Conservation (phyloP, 1,140 invertebrate genomes). For the Leptinotarsa texana region DNA sequence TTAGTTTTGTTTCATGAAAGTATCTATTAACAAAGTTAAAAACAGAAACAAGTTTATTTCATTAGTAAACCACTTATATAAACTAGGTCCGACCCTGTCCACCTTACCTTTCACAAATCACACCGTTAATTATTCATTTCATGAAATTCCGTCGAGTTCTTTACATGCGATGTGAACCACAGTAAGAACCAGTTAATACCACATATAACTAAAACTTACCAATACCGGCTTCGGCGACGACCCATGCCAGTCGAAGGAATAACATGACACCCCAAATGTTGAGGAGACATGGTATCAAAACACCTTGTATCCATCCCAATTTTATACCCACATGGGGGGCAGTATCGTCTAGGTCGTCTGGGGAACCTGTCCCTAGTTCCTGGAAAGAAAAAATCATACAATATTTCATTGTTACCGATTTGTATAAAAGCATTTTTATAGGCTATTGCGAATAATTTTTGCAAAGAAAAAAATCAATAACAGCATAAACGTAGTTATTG, state of each 20-base stretch:
- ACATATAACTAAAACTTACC: slow-evolving; percentile 54
- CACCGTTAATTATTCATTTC: too few relatives aligned
- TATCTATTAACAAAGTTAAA: too few relatives aligned
- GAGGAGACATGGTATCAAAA: slow-evolving; percentile 80
- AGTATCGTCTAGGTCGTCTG: slow-evolving; percentile 55
- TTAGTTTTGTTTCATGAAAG: too few relatives aligned
- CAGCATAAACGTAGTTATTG: too few relatives aligned
- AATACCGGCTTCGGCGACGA: slow-evolving; percentile 80
- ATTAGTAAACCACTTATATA: too few relatives aligned
- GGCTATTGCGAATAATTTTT: too few relatives aligned
- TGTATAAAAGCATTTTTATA: too few relatives aligned
- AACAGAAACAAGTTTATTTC: too few relatives aligned
- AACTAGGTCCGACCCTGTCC: background rate
- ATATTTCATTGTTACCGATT: background rate
- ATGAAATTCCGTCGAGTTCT: background rate
- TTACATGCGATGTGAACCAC: background rate
- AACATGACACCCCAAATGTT: slow-evolving; percentile 90
- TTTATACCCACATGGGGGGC: slow-evolving; percentile 64
- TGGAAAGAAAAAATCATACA: background rate
- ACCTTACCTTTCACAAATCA: too few relatives aligned
- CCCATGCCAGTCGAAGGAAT: slow-evolving; percentile 83
- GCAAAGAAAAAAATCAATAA: too few relatives aligned
- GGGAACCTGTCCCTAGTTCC: slow-evolving; percentile 34
- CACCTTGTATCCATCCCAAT: slow-evolving; percentile 83
- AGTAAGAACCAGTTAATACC: background rate